These are phyloP conservation scores for Micropoecilia bifurca DNA, from an alignment of 2,797 vertebrate species.

Conservation along the genomic window DNA sequence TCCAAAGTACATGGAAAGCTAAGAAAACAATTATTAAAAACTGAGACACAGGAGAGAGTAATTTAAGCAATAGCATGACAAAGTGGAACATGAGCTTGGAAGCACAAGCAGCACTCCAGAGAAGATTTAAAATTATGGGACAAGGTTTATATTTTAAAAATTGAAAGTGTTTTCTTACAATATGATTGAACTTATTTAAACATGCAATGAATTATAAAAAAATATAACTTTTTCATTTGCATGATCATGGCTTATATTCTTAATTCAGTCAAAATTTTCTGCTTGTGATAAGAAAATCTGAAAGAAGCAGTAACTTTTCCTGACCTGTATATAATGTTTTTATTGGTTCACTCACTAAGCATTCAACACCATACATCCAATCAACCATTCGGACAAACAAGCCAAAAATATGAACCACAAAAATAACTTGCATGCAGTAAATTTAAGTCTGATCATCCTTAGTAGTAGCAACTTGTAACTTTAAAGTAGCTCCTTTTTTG, in stretches of 20 bases:
- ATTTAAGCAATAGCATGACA: constrained; percentile 5
- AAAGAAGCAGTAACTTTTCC: constrained; percentile 46
- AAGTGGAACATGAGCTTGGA: background rate
- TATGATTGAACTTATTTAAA: constrained; percentile 4
- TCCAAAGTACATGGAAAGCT: background rate
- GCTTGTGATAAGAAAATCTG: constrained; percentile 19
- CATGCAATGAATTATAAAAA: background rate
- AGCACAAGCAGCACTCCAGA: constrained; percentile 1
- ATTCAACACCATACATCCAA: constrained; percentile 47
- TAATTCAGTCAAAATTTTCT: background rate
- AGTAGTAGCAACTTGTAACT: constrained; percentile 45
- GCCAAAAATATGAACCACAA: constrained; percentile 37
- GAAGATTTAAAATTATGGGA: background rate
- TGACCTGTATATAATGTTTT: constrained; percentile 63
- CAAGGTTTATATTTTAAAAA: background rate
- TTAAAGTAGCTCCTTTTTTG: background rate
- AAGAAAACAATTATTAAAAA: background rate
- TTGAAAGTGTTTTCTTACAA: background rate
- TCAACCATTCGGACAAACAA: constrained; percentile 37
- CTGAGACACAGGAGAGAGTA: background rate
- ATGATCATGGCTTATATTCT: constrained; percentile 4
- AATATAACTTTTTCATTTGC: background rate
- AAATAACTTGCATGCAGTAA: constrained; percentile 54
- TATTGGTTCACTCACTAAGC: constrained; percentile 30
- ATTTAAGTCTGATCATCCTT: constrained; percentile 37